Base-by-base conservation (phyloP, 2,113 vertebrate genomes). In the Odocoileus hemionus region DNA sequence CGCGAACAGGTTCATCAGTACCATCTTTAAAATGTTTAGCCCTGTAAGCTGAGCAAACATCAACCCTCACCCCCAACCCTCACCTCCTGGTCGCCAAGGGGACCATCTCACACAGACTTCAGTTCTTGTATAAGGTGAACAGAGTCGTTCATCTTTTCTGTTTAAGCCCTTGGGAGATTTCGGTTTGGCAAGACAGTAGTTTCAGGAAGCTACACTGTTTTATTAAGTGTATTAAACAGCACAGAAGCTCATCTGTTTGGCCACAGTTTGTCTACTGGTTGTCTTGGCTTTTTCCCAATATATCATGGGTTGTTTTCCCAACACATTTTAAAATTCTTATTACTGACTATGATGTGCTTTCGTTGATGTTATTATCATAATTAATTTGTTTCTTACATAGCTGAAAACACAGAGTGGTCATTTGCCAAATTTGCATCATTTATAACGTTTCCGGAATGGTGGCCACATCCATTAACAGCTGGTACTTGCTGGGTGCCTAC, bases 221-320 rank as follows among this genome's bases (percentile, higher is more conserved):
- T 70, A 95, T 96, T 95, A 96, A 92, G 87, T 96, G 76, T 85
- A 17, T 86, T 85, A 94, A 94, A 45, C 58, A 78, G 90, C 57
- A 0, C 43, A 97, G 74, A 16, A 26, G 36, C 86, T 95, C 76
- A 57, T 97, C 96, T 93, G 92, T 39, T 83, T 33, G 78, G 86
- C 95, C 61, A 87, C 88, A 80, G 89, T 94, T 60, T 94, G 97
- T 43, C 4, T 3, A 64, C 61, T 87, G 89, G 84, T 89, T 96
- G 45, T 92, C 92, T 95, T 98, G 96, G 97, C 84, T 70, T 17
- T 1, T 7, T 21, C 95, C 90, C 97, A 97, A 39, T 55, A 60
- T 76, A 96, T 28, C 87, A 76, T 76, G 94, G 86, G 45, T 96
- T 95, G 89, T 98, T 97, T 97, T 55, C 95, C 89, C 92, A 97